Conservation (phyloP, 2,888 invertebrate genomes). For the Calameuta idolon region DNA sequence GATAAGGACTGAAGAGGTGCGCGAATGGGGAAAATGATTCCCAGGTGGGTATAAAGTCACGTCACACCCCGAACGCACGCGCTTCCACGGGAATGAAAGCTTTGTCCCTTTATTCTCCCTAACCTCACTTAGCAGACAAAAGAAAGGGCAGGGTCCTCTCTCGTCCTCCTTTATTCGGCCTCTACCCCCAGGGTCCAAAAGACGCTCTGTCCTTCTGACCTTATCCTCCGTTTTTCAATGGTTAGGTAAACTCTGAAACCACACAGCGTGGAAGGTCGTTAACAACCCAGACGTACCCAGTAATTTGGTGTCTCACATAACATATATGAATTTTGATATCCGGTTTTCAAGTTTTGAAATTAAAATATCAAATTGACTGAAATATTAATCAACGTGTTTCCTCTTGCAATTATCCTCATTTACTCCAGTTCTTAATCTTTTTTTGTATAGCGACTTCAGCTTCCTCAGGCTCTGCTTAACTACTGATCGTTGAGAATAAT, state of each 20-base stretch:
- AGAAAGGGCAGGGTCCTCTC: slow-evolving; percentile 7
- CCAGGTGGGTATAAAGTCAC: not conserved
- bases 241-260: not conserved
- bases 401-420: not conserved
- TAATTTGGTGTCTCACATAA: not conserved
- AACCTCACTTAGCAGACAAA: slow-evolving; percentile 22
- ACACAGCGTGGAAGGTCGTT: not conserved
- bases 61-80: slow-evolving; percentile 9
- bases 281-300: not conserved
- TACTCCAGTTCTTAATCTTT: not conserved
- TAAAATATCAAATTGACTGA: not conserved
- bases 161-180: not conserved
- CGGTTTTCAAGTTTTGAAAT: not conserved
- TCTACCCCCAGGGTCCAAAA: not conserved
- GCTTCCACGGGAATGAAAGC: slow-evolving; percentile 8
- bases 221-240: not conserved
- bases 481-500: not conserved
- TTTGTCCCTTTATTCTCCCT: slow-evolving; percentile 20
- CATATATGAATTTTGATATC: not conserved
- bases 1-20: not conserved
- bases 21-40: not conserved
- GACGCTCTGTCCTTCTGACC: not conserved
- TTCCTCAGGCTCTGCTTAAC: not conserved
- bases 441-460: not conserved
- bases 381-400: not conserved